Base-by-base conservation (phyloP, 2,797 vertebrate species). In the Chloroceryle inda region DNA sequence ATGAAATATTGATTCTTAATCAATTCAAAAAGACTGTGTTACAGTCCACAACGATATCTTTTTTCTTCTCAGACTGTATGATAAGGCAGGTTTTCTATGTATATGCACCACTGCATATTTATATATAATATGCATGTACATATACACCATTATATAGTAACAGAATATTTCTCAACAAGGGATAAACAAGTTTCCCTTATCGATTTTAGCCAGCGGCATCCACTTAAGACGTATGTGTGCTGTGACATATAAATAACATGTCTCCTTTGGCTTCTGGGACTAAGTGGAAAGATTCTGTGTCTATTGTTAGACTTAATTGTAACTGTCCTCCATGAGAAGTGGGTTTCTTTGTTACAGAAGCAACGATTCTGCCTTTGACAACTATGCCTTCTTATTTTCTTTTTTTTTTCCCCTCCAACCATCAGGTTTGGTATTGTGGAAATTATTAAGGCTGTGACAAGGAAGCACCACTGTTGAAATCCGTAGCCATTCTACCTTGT, bases 1-100 rank as follows among this genome's bases (percentile, higher is more conserved):
- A 78, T 24, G 53, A 84, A 61, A 74, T 77, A 83, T 27, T 56
- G 49, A 82, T 55, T 89, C 33, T 45, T 67, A 77, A 77, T 79
- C 10, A 61, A 89, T 45, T 68, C 0, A 53, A 61, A 82, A 78
- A 20, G 2, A 33, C 55, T n/a, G 29, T 15, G 10, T 77, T 91
- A 10, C 14, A 9, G 50, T 27, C 4, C 11, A 27, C 12, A 47
- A 31, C 2, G 12, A 53, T 24, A 0, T 21, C 49, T 63, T 27
- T 40, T 35, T 85, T 24, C 6, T 59, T 27, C 24, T 27, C 26
- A 40, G 37, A 21, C 6, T 44, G 13, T 45, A 31, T 55, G 40
- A 20, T 35, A 62, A 59, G 9, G 14, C 23, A 68, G 31, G 5
- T 20, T 67, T 81, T 53, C 14, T 68, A 29, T 31, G n/a, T 58